Conservation (phyloP, 2,113 vertebrate species). For the Gadus macrocephalus region DNA sequence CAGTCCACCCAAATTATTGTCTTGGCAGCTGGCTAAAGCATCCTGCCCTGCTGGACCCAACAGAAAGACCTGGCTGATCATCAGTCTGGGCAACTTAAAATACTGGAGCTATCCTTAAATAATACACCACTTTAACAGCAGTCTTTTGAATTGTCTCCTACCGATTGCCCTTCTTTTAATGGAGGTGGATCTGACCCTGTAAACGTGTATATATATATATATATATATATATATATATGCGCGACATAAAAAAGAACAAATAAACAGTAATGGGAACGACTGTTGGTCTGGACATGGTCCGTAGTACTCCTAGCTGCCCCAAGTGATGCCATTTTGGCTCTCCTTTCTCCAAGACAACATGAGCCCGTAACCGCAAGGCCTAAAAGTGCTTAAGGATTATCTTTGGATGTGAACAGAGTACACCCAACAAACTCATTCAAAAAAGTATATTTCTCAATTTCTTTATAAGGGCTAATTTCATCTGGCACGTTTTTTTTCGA, state of each 20-base stretch:
- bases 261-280: conserved; percentile 41
- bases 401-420: conserved; percentile 75
- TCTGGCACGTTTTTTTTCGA: conserved; percentile 58
- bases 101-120: too few species aligned
- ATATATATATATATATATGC: not conserved
- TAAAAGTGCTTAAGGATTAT: conserved; percentile 78
- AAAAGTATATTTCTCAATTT: conserved; percentile 38
- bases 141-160: conserved; percentile 58
- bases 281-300: conserved; percentile 49
- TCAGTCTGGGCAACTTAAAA: too few species aligned
- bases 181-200: conserved; percentile 50
- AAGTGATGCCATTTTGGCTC: conserved; percentile 62
- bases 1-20: too few species aligned
- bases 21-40: too few species aligned
- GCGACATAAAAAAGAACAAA: conserved; percentile 21
- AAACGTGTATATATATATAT: conserved; percentile 21
- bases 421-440: conserved; percentile 54
- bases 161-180: conserved; percentile 61
- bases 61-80: too few species aligned
- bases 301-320: conserved; percentile 70
- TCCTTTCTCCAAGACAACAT: conserved; percentile 61
- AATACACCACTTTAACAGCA: not conserved
- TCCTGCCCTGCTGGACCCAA: too few species aligned
- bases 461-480: conserved; percentile 61
- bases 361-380: conserved; percentile 66